Conservation (phyloP, 1,140 invertebrate species). For the Anoplophora glabripennis region DNA sequence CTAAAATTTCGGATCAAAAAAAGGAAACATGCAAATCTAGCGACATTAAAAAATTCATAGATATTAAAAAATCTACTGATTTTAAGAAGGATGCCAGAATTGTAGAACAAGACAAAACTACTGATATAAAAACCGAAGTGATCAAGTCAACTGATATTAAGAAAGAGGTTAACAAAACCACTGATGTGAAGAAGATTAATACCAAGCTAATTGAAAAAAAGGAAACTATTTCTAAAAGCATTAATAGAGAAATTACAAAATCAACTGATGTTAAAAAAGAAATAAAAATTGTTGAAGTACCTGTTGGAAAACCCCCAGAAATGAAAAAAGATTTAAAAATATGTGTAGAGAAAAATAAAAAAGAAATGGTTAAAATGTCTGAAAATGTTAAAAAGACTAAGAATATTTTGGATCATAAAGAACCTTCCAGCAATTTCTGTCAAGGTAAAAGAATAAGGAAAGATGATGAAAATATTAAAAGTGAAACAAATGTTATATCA, state of each 20-base stretch:
- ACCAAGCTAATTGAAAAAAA: slow-evolving; percentile 8
- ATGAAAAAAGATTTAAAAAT: background rate
- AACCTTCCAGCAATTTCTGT: background rate
- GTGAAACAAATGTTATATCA: background rate
- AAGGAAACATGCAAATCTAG: background rate
- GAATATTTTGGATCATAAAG: background rate
- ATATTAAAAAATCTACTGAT: slow-evolving; percentile 2
- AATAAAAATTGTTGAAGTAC: slow-evolving; percentile 9
- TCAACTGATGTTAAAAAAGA: slow-evolving; percentile 2
- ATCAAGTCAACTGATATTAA: slow-evolving; percentile 18
- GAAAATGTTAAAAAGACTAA: background rate
- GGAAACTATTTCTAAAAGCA: background rate
- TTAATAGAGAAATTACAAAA: background rate
- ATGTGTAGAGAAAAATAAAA: background rate
- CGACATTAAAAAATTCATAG: slow-evolving; percentile 11
- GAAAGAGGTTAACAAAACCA: slow-evolving; percentile 3
- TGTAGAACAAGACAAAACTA: slow-evolving; percentile 10
- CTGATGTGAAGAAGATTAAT: slow-evolving; percentile 10
- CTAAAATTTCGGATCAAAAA: slow-evolving; percentile 2
- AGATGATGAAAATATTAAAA: background rate
- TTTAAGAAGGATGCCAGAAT: slow-evolving; percentile 13
- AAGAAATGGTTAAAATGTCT: background rate
- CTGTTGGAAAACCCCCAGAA: background rate
- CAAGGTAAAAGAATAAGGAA: background rate
- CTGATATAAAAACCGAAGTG: slow-evolving; percentile 21